Conservation (phyloP, 2,888 invertebrate species). For the Lithophane socia region DNA sequence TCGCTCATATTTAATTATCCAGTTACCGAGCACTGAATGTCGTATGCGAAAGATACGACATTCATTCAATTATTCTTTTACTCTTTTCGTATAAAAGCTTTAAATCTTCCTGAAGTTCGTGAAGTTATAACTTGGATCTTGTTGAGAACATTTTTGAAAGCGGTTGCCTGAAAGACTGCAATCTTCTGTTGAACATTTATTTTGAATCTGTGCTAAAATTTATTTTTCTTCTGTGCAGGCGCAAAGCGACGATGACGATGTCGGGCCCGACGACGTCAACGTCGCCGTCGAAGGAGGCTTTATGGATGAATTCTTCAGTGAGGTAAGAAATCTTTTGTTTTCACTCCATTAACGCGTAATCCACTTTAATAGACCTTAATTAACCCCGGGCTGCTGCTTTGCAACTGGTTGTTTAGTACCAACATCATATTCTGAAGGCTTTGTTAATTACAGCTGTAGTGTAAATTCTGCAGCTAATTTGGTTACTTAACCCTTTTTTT, state of each 20-base stretch:
- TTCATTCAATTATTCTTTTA: neutral
- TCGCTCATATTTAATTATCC: conserved; percentile 22
- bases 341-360: conserved; percentile 25
- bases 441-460: conserved; percentile 62
- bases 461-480: conserved; percentile 47
- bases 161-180: too few relatives aligned
- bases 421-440: conserved; percentile 61
- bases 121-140: neutral
- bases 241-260: conserved; percentile 99
- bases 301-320: conserved; percentile 99
- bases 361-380: conserved; percentile 52
- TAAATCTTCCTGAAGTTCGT: neutral
- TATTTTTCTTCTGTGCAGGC: conserved; percentile 91
- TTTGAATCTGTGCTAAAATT: neutral
- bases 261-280: conserved; percentile 98
- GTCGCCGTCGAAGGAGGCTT: conserved; percentile 98
- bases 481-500: conserved; percentile 34
- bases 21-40: conserved; percentile 26
- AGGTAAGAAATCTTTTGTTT: conserved; percentile 91
- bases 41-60: conserved; percentile 13
- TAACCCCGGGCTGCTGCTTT: conserved; percentile 38
- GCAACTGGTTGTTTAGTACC: conserved; percentile 39
- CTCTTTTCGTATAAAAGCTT: neutral
- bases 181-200: neutral
- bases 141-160: conserved; percentile 6